Evolutionary conservation across 2,113 vertebrate species (phyloP).

Genomic region (Empidonax alnorum): DNA sequence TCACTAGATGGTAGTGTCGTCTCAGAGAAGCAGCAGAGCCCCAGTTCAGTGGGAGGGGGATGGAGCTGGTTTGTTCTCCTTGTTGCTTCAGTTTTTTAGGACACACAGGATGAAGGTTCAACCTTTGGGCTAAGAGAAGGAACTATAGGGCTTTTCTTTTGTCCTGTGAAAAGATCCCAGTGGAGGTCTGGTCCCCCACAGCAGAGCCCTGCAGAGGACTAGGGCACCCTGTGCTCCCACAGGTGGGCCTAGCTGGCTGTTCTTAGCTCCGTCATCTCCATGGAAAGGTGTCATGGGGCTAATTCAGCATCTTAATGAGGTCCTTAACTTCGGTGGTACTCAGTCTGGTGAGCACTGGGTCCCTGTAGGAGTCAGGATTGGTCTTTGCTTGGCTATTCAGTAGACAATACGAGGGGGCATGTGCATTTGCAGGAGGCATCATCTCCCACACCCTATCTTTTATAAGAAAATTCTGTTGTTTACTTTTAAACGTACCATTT

Average conservation of each 20-base stretch:
- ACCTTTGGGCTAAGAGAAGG: not conserved
- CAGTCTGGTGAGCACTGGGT: not conserved
- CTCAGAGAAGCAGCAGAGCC: not conserved
- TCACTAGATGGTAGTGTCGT: conserved; percentile 57
- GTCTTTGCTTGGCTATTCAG: not conserved
- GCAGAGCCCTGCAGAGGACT: not conserved
- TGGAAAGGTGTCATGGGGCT: not conserved
- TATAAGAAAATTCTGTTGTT: not conserved
- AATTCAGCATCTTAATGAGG: not conserved
- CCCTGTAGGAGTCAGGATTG: not conserved
- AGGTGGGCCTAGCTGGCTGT: not conserved
- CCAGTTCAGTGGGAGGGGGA: not conserved
- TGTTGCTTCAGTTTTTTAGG: not conserved
- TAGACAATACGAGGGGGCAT: fast-evolving
- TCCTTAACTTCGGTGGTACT: fast-evolving
- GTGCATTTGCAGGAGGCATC: not conserved
- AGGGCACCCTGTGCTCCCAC: not conserved
- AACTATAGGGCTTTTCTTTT: not conserved
- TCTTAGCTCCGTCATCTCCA: not conserved
- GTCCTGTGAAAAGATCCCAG: not conserved
- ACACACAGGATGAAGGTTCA: not conserved
- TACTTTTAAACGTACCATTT: not conserved
- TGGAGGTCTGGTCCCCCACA: not conserved
- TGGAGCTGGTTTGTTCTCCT: not conserved
- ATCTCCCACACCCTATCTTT: not conserved